Evolutionary conservation across 2,113 vertebrate species (phyloP).

Genomic region (Ovis aries): ARS-UI_Ramb_v3.0 NC_056077.1:25411501-25412000

Average conservation of each 20-base stretch:
- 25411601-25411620: neutral
- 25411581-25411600: neutral
- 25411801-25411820: neutral
- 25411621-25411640: neutral
- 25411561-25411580: neutral
- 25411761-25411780: neutral
- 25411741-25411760: neutral
- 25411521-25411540: neutral
- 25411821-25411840: neutral
- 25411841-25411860: neutral
- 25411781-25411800: neutral
- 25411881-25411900: neutral
- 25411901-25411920: neutral
- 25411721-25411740: neutral
- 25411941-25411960: neutral
- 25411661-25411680: neutral
- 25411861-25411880: neutral
- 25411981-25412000: neutral
- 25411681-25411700: neutral
- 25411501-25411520: neutral
- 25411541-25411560: neutral
- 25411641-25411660: neutral
- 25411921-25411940: neutral
- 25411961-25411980: neutral
- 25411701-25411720: neutral